These are phyloP conservation scores for Eurytoma adleriae DNA, from an alignment of 2,888 invertebrate genomes.

Conservation along the genomic window DNA sequence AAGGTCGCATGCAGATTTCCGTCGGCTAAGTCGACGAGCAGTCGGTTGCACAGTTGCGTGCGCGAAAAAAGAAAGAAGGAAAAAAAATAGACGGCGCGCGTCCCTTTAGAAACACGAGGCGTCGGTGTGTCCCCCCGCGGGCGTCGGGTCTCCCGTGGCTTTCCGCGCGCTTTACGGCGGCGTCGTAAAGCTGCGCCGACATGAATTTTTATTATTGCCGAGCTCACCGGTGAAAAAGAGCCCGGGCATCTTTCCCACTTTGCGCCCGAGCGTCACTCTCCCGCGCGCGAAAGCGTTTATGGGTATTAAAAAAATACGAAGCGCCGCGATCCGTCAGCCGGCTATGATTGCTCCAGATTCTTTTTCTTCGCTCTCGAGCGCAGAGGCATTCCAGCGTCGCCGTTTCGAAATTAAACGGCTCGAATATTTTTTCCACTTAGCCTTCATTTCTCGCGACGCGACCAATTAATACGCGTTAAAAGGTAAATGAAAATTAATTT, in stretches of 20 bases:
- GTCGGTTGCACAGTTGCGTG: conserved; percentile 3
- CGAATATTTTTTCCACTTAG: no score
- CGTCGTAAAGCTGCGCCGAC: conserved; percentile 63
- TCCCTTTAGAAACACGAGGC: conserved; percentile 32
- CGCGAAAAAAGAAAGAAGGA: neutral
- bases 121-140: conserved; percentile 18
- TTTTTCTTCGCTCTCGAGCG: no score
- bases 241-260: neutral
- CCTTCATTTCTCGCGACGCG: no score
- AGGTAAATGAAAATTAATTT: no score
- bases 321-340: neutral
- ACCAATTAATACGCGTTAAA: no score
- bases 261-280: conserved; percentile 2
- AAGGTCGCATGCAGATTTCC: no score
- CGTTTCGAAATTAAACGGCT: no score
- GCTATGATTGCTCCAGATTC: no score
- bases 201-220: conserved; percentile 68
- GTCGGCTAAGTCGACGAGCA: no score
- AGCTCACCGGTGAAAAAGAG: conserved; percentile 16
- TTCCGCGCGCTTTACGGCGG: conserved; percentile 61
- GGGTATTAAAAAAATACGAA: conserved; percentile 36
- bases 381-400: no score
- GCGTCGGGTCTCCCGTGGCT: conserved; percentile 54
- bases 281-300: neutral
- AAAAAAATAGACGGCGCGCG: conserved; percentile 19